Base-by-base conservation (phyloP, 2,888 invertebrate genomes). In the Hirudinaria manillensis region DNA sequence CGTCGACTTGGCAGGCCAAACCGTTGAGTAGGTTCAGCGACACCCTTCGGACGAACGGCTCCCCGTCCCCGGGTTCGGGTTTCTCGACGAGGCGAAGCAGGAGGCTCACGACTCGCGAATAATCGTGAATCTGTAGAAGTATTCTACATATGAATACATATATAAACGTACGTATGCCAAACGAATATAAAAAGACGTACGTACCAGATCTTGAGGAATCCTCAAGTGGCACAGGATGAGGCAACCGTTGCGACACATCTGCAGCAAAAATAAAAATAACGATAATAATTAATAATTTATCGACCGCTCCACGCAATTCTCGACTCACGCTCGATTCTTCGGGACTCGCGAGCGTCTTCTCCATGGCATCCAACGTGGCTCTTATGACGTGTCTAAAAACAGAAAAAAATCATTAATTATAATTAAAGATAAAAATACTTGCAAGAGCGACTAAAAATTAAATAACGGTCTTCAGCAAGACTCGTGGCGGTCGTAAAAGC, bases 221-320 rank as follows among this genome's bases (percentile, higher is more conserved):
- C 91, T 92, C 84, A 96, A 94, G 86, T 95, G 94, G 83, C 94
- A 95, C 56, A 97, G 88, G 0, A 94, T 94, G 77, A 97, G 88
- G 85, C 96, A 96, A 73, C 95, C 95, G 86, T 98, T 97, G 75
- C 96, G 88, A 90, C 97, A 92, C 94, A 97, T 94, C 85, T 79
- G 53, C 61, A 77, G 51, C n/a, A 56, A 24, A 65, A 67, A 61
- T 16, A 16, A 56, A 7, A 3, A 27, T 36, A 66, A 56, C 7
- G 27, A 55, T 32, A 70, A 34, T 66, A 2, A 29, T 3, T 27
- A 72, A 34, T 24, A 27, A 66, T 24, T 38, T 16, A 13, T 38
- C 45, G n/a, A 27, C 19, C 27, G 80, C 82, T 80, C 10, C 61
- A 27, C 61, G 19, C 19, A 16, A n/a, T 7, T 1, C n/a, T 61